phyloP scores from a whole-genome alignment of 2,797 vertebrate genomes.

The Acropternis orthonyx region DNA sequence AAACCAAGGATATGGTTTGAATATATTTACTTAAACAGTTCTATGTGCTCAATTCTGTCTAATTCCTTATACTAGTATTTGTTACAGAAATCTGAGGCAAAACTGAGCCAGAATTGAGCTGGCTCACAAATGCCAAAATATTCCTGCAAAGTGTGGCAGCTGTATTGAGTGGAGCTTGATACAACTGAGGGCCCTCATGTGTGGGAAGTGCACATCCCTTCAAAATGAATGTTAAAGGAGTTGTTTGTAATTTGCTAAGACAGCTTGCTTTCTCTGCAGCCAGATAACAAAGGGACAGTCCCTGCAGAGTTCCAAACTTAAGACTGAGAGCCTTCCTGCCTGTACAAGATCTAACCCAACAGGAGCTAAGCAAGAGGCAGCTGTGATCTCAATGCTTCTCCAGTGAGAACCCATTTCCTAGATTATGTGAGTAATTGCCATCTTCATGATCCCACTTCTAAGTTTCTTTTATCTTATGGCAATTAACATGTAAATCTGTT shows the following conservation, averaged over 20 bases:
- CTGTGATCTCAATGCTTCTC: neutral
- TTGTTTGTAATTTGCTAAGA: neutral
- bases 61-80: neutral
- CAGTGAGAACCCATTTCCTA: neutral
- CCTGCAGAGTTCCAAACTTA: neutral
- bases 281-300: neutral
- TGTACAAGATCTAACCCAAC: neutral
- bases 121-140: neutral
- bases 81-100: neutral
- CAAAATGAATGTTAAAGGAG: neutral
- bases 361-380: neutral
- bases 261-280: neutral
- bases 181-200: neutral
- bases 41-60: neutral
- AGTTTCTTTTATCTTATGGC: constrained; percentile 29
- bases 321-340: neutral
- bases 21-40: neutral
- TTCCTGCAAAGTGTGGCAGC: neutral
- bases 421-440: neutral
- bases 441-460: neutral
- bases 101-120: neutral
- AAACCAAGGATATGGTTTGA: neutral
- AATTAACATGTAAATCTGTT: constrained; percentile 29
- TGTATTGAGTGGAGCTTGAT: neutral
- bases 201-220: neutral